Base-by-base conservation (phyloP, 2,113 vertebrate genomes). In the Lasiurus borealis region DNA sequence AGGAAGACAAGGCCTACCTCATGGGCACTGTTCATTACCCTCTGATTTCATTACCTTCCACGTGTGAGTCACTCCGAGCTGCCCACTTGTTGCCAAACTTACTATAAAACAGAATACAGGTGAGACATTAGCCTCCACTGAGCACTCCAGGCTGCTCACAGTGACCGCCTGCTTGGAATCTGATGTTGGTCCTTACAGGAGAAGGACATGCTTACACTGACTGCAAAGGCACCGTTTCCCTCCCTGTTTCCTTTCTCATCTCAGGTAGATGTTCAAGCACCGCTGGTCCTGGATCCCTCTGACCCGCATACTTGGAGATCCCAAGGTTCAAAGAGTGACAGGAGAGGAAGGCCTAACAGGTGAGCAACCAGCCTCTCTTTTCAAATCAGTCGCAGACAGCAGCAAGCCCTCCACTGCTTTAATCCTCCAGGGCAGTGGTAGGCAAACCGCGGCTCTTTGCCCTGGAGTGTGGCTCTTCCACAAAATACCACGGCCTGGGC, bases 11-110 rank as follows among this genome's bases (percentile, higher is more conserved):
- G 7, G 34, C 72, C 85, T 88, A 66, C 40, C 82, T 27, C 7
- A 46, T 6, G 25, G 40, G 34, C 19, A 27, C 52, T 85, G 78
- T 85, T 69, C 59, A 77, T 18, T 40, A 5, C 68, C 31, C 62
- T 64, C 25, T 64, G 18, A 50, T 62, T 85, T 90, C 83, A 77
- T 62, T 52, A 86, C 83, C 8, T 54, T 78, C 91, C 76, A 82
- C 78, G 78, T 0, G 34, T 21, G 18, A 84, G 46, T 59, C 54
- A 88, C 11, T 44, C 3, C 64, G 14, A 57, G 27, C 50, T 62
- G 31, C 44, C 46, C 2, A 40, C 75, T 15, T 85, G 36, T 50
- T 80, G 52, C 44, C 80, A 73, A 40, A 73, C n/a, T 72, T 57
- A 85, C 36, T 68, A n/a, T n/a, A n/a, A n/a, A n/a, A n/a, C n/a